phyloP scores from a whole-genome alignment of 2,797 vertebrate species.

The Acomys russatus region DNA sequence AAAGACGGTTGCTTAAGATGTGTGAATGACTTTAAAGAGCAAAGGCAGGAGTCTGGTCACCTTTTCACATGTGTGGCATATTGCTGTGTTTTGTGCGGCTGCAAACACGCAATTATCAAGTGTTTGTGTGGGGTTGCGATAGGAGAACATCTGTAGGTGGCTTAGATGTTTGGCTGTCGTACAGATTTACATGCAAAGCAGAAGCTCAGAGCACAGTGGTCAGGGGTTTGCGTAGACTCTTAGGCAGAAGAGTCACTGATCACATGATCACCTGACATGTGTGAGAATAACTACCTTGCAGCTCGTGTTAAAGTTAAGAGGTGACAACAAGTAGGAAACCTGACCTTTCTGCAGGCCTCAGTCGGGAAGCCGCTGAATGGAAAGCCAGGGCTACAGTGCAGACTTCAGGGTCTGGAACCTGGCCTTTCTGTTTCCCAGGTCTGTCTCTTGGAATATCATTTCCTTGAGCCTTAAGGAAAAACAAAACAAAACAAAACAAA shows the following conservation, averaged over 20 bases:
- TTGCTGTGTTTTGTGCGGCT: background rate
- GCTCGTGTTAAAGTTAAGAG: background rate
- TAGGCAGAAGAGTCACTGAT: background rate
- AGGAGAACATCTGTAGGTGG: background rate
- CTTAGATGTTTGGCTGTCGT: background rate
- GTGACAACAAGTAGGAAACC: background rate
- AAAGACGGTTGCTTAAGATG: background rate
- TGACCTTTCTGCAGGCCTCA: background rate
- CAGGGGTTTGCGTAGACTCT: background rate
- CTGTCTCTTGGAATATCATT: background rate
- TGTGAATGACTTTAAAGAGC: conserved; percentile 1
- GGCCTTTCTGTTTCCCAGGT: background rate
- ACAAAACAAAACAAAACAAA: background rate
- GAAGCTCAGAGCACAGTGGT: background rate
- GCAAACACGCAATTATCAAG: background rate
- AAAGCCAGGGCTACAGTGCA: rapidly evolving
- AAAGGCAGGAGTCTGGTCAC: background rate
- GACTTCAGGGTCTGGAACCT: background rate
- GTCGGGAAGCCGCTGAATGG: background rate
- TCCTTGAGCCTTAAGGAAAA: background rate
- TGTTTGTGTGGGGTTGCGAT: background rate
- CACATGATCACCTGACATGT: background rate
- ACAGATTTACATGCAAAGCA: background rate
- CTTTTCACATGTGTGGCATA: background rate
- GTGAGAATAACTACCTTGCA: background rate